A percentile compares a stretch with the other conserved stretches of the same genome.
phyloP scores from a whole-genome alignment of 2,797 vertebrate genomes.

The Phylloscopus collybita region DNA sequence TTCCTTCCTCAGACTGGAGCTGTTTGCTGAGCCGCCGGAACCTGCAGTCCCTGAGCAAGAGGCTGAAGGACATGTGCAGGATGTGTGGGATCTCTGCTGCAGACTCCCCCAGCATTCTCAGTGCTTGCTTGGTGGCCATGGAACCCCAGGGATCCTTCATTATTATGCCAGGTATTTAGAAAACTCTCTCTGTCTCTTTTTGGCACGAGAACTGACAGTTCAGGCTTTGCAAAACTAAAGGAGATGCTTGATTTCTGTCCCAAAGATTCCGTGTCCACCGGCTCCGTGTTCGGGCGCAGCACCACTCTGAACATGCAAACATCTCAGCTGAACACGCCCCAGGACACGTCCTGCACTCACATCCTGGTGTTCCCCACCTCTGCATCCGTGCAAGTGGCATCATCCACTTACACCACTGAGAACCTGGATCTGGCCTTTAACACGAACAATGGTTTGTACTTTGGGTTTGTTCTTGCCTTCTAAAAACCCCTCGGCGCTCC shows the following conservation, averaged over 20 bases:
- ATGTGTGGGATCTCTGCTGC: slow-evolving; percentile 99
- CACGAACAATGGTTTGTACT: slow-evolving; percentile 90
- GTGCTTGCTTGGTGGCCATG: slow-evolving; percentile 97
- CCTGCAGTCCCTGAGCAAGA: slow-evolving; percentile 93
- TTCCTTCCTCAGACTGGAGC: slow-evolving; percentile 89
- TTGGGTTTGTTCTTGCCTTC: not conserved
- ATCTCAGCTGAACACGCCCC: slow-evolving; percentile 95
- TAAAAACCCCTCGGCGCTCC: accelerated
- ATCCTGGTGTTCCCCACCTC: slow-evolving; percentile 98
- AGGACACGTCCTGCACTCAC: slow-evolving; percentile 98
- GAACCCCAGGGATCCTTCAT: slow-evolving; percentile 98
- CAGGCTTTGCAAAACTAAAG: not conserved
- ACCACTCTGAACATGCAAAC: slow-evolving; percentile 98
- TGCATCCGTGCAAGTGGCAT: slow-evolving; percentile 93
- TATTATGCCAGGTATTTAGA: slow-evolving; percentile 91
- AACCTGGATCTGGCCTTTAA: slow-evolving; percentile 96
- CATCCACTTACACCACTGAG: slow-evolving; percentile 92
- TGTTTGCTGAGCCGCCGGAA: slow-evolving; percentile 95
- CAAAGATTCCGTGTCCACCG: slow-evolving; percentile 95
- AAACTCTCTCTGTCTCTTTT: not conserved
- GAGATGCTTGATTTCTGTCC: not conserved
- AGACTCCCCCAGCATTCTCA: slow-evolving; percentile 97
- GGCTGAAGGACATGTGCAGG: slow-evolving; percentile 96
- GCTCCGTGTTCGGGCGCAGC: slow-evolving; percentile 97
- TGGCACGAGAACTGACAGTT: not conserved